Conservation (phyloP, 2,888 invertebrate genomes). For the Limenitis camilla region DNA sequence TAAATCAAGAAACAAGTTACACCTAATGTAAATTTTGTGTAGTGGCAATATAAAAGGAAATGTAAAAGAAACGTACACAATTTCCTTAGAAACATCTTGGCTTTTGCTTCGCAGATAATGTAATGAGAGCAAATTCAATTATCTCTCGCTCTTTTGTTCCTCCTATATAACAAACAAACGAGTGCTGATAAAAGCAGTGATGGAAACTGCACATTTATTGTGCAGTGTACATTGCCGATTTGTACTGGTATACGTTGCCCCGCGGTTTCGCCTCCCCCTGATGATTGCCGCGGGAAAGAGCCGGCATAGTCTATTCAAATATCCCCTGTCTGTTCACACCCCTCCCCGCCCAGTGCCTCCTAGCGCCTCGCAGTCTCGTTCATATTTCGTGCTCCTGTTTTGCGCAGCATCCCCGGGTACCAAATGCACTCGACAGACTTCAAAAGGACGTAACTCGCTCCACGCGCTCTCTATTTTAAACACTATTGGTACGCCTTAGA, state of each 20-base stretch:
- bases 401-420: conserved; percentile 76
- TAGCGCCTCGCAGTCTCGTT: conserved; percentile 75
- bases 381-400: conserved; percentile 75
- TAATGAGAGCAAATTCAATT: conserved; percentile 69
- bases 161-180: conserved; percentile 33
- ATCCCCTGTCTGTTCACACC: conserved; percentile 66
- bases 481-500: conserved; percentile 26
- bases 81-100: conserved; percentile 42
- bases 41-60: conserved; percentile 24
- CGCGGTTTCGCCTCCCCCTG: conserved; percentile 32
- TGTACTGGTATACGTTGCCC: conserved; percentile 60
- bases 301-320: conserved; percentile 69
- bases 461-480: conserved; percentile 26
- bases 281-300: conserved; percentile 52
- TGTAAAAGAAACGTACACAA: conserved; percentile 31
- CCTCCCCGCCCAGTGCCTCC: conserved; percentile 57
- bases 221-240: conserved; percentile 63
- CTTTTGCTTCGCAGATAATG: conserved; percentile 49
- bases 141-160: conserved; percentile 60
- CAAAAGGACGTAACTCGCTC: conserved; percentile 42
- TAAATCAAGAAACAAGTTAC: too few relatives aligned
- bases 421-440: conserved; percentile 69
- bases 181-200: conserved; percentile 55
- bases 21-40: neutral
- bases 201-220: conserved; percentile 65